These are phyloP conservation scores for Oceanodroma leucorhoa DNA, from an alignment of 2,797 vertebrate genomes.

Conservation along the genomic window DNA sequence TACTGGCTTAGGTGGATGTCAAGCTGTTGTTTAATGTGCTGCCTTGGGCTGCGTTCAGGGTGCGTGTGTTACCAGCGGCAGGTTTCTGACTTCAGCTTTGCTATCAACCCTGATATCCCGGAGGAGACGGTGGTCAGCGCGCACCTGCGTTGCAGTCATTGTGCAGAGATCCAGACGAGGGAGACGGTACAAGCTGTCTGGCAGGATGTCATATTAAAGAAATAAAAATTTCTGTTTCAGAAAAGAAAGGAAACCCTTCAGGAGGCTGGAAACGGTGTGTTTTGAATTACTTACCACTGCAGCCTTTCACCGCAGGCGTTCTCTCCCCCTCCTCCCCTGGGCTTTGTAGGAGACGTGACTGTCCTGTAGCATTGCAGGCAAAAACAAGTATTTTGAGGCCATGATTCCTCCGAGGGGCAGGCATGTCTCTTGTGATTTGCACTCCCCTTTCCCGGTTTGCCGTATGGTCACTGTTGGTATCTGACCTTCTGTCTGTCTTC, in stretches of 20 bases:
- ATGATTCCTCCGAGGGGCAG: background rate
- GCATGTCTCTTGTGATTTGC: background rate
- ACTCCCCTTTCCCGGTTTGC: background rate
- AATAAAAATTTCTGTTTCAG: background rate
- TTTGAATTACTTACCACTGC: background rate
- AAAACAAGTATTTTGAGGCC: background rate
- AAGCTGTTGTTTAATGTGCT: background rate
- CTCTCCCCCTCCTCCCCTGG: background rate
- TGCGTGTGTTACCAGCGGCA: background rate
- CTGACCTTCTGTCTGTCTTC: background rate
- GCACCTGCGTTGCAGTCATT: fast-evolving
- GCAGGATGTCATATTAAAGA: background rate
- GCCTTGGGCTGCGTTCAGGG: background rate
- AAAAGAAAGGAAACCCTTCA: background rate
- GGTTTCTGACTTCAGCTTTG: background rate
- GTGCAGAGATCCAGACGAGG: background rate
- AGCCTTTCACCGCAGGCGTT: fast-evolving
- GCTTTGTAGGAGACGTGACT: background rate
- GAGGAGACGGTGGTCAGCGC: background rate
- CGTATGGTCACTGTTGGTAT: fast-evolving
- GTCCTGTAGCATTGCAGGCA: background rate
- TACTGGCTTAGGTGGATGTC: background rate
- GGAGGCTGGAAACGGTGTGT: background rate
- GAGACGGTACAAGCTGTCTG: background rate
- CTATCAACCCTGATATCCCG: background rate